Conservation (phyloP, 2,797 vertebrate species). For the Petrocephalus sullivani region DNA sequence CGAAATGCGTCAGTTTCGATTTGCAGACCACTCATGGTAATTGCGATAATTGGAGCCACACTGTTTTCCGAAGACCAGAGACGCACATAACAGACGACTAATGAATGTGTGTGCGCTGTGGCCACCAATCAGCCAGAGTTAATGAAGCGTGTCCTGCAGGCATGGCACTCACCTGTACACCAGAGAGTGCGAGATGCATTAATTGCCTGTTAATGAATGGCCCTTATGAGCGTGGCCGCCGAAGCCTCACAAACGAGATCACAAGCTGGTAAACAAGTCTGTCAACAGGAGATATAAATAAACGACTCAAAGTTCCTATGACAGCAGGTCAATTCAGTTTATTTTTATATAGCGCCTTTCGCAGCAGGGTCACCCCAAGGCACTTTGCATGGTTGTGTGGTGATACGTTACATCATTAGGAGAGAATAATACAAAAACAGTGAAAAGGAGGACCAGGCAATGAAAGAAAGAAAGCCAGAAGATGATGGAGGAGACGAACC, state of each 20-base stretch:
- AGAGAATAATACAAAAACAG: too few relatives aligned
- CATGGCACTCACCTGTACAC: slow-evolving; percentile 46
- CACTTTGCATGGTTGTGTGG: too few relatives aligned
- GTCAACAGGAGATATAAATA: background rate
- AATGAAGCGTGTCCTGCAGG: slow-evolving; percentile 44
- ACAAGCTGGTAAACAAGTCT: slow-evolving; percentile 21
- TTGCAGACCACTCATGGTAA: slow-evolving; percentile 22
- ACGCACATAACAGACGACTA: background rate
- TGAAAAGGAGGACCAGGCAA: too few relatives aligned
- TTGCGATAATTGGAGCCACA: slow-evolving; percentile 26
- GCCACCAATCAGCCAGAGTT: slow-evolving; percentile 29
- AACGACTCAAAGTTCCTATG: background rate
- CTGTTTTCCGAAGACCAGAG: slow-evolving; percentile 30
- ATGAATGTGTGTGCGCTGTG: slow-evolving; percentile 10
- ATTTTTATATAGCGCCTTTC: too few relatives aligned
- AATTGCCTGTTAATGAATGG: slow-evolving; percentile 61
- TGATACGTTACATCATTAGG: too few relatives aligned
- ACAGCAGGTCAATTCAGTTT: too few relatives aligned
- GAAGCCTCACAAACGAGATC: slow-evolving; percentile 46
- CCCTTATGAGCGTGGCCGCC: slow-evolving; percentile 46
- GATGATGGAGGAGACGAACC: too few relatives aligned
- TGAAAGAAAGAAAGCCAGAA: too few relatives aligned
- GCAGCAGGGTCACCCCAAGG: too few relatives aligned
- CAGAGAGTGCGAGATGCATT: slow-evolving; percentile 51
- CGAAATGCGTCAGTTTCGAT: slow-evolving; percentile 20